These are phyloP conservation scores for Brassicogethes aeneus DNA, from an alignment of 2,888 invertebrate genomes.

Conservation along the genomic window DNA sequence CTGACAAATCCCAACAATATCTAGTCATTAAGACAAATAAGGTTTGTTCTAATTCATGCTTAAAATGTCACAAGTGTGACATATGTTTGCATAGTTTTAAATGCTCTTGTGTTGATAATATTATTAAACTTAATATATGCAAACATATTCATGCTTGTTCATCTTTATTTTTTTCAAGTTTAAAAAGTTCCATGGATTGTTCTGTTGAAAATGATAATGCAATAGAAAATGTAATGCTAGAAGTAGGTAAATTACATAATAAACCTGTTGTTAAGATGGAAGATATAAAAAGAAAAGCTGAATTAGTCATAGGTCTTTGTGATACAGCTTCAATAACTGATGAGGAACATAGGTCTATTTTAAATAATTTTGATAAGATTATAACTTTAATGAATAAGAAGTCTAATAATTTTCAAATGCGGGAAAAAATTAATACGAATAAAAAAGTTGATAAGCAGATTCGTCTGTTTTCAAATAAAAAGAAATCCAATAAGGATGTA, in stretches of 20 bases:
- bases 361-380: too few relatives aligned
- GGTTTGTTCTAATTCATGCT: slow-evolving; percentile 1
- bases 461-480: too few relatives aligned
- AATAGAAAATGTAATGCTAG: not conserved
- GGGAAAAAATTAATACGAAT: too few relatives aligned
- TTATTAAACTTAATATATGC: slow-evolving; percentile 9
- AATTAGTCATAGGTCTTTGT: not conserved
- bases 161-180: too few relatives aligned
- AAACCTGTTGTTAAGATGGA: not conserved
- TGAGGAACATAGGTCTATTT: too few relatives aligned
- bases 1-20: not conserved
- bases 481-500: too few relatives aligned
- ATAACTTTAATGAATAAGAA: too few relatives aligned
- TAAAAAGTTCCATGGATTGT: slow-evolving; percentile 3
- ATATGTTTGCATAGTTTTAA: slow-evolving; percentile 8
- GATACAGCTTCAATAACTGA: not conserved
- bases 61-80: slow-evolving; percentile 6
- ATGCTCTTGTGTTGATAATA: slow-evolving; percentile 8
- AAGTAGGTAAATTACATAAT: not conserved
- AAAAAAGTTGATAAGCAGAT: too few relatives aligned
- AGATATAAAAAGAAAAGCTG: not conserved
- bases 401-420: too few relatives aligned
- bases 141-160: slow-evolving; percentile 10
- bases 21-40: not conserved
- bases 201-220: not conserved